Evolutionary conservation across 2,888 invertebrate species (phyloP), one percentile per base, ranked within the genome.

Genomic region (Scaptomyza reducta): DNA sequence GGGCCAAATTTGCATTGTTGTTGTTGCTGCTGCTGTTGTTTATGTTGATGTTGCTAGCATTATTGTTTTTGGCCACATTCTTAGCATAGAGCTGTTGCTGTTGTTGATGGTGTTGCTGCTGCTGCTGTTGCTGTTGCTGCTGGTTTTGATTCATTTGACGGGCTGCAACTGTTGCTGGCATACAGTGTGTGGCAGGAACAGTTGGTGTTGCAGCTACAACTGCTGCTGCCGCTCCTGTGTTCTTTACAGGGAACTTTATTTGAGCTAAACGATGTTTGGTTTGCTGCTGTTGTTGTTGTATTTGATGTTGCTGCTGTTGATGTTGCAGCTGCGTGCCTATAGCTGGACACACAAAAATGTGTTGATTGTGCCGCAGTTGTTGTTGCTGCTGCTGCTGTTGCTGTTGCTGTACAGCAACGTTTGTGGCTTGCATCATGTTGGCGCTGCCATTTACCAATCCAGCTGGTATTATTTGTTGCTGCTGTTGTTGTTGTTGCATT

Each of bases 1-100:
- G 94, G 78, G 96, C 96, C 88, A 96, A 94, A 83, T 94, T 92
- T 65, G 91, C 89, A 77, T 93, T 91, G 71, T 86, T 75, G 51
- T 66, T 60, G 35, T 25, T 74, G 44, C 42, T 69, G 56, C 40
- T 47, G 42, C 4, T 67, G 44, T 10, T 58, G 40, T 14, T 53
- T 60, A 33, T 64, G 68, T 35, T 63, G 60, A 16, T 63, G 45
- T 33, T 67, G 57, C 50, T 58, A 45, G 45, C 63, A 66, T 72
- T 74, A 71, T 68, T 84, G 66, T 68, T 44, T 70, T 76, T 86
- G 50, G 76, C 73, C 59, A 74, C 77, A 88, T 75, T 79, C 69
- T 85, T 88, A 40, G 70, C 75, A 65, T 82, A 83, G 45, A 81
- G 76, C 3, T 74, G 70, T 3, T 45, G 55, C 79, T 77, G 83